Conservation (phyloP, 2,797 vertebrate species). For the Phoxinus dragarum region DNA sequence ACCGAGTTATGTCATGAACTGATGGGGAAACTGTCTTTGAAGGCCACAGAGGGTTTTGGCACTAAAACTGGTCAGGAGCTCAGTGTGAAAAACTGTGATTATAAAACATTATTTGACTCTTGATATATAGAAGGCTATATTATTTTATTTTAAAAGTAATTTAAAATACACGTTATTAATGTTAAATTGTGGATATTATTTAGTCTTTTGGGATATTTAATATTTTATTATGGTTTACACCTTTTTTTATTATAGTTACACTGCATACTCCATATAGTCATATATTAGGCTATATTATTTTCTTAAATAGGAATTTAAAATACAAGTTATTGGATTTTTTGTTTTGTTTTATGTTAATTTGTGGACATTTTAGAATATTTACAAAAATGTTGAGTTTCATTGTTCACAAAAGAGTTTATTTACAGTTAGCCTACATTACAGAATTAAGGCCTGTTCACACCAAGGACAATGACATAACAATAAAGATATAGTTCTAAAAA, state of each 20-base stretch:
- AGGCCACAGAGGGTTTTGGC: neutral
- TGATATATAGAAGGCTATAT: neutral
- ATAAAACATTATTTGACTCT: neutral
- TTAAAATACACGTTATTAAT: neutral
- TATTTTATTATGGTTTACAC: neutral
- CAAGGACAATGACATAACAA: too few relatives aligned
- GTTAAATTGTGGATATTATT: neutral
- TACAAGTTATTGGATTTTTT: too few relatives aligned
- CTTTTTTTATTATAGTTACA: neutral
- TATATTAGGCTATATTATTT: too few relatives aligned
- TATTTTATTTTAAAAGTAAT: neutral
- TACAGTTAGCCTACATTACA: neutral
- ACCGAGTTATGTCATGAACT: neutral
- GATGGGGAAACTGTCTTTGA: neutral
- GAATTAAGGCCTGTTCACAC: too few relatives aligned
- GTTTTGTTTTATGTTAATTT: neutral
- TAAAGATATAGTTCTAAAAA: too few relatives aligned
- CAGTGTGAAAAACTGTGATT: neutral
- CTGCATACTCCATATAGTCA: neutral
- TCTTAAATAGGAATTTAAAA: too few relatives aligned
- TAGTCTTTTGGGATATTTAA: neutral
- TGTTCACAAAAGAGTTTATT: neutral
- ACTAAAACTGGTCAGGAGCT: neutral
- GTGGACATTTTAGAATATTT: neutral
- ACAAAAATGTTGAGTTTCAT: neutral